Base-by-base conservation (phyloP, 2,797 vertebrate species). In the Podarcis siculus region DNA sequence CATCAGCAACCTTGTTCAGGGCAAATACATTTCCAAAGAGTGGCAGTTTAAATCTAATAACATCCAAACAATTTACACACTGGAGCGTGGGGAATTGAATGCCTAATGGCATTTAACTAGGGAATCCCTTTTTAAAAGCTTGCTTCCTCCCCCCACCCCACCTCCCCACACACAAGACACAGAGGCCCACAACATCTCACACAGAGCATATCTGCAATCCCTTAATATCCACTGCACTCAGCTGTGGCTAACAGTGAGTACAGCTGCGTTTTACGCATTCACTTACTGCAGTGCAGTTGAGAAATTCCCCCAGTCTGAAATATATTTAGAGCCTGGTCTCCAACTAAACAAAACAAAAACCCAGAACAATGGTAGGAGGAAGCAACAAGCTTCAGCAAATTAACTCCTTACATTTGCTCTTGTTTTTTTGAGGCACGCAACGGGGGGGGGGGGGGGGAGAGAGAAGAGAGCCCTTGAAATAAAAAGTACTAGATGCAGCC, bases 91-190 rank as follows among this genome's bases (percentile, higher is more conserved):
- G 86, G 86, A 92, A 82, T 85, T 83, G 90, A 90, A 90, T n/a
- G 78, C 64, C 93, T 91, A 88, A 58, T 83, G 30, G 82, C 89
- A 91, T 91, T 92, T 89, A 61, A 93, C 93, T 93, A 91, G 86
- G 78, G 49, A 89, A 92, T 93, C 84, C 90, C 81, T 92, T 90
- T 87, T 86, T 83, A 30, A 82, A 82, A 66, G 35, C 49, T 8
- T 64, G 39, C 12, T n/a, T 82, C n/a, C 30, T 64, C 5, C 8
- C 66, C 27, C 67, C 67, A 1, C 8, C 67, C 67, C 67, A 8
- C 3, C 30, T 69, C 21, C 35, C 17, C 19, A 73, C 19, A 73
- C 15, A 87, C 73, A 88, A 80, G 87, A 86, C 42, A 76, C 88
- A 85, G 79, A 21, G 71, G 86, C 86, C 85, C 39, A 71, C 42